Percentiles rank a stretch among this genome's conserved stretches.
These are phyloP conservation scores for Episyrphus balteatus DNA, from an alignment of 1,140 invertebrate genomes.

Conservation along the genomic window DNA sequence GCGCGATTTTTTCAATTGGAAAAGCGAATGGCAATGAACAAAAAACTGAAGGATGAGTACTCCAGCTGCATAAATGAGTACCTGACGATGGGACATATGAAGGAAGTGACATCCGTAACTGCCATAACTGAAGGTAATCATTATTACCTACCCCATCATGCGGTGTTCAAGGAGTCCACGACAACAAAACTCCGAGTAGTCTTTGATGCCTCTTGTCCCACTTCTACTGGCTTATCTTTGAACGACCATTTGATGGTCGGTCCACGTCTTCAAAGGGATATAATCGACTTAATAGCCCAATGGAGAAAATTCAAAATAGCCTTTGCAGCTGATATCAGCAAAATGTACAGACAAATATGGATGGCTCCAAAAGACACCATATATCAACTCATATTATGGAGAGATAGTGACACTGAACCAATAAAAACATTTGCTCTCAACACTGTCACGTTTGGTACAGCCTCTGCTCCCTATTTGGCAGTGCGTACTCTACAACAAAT, in stretches of 20 bases:
- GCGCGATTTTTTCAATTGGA: not conserved
- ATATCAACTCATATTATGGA: constrained; percentile 29
- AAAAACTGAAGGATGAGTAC: not conserved
- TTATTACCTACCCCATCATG: constrained; percentile 9
- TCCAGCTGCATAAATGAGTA: not conserved
- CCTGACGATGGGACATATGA: not conserved
- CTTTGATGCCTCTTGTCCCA: constrained; percentile 21
- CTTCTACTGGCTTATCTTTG: constrained; percentile 16
- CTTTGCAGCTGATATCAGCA: constrained; percentile 19
- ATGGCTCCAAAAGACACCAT: constrained; percentile 15
- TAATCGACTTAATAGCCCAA: not conserved
- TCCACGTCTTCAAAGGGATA: constrained; percentile 10
- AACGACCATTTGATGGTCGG: constrained; percentile 27
- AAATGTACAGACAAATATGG: constrained; percentile 31
- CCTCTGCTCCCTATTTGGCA: constrained; percentile 22
- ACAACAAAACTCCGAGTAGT: constrained; percentile 16
- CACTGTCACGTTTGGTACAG: constrained; percentile 34
- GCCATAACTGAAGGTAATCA: not conserved
- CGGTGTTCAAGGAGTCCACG: constrained; percentile 12
- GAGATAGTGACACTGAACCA: constrained; percentile 17
- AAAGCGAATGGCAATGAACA: not conserved
- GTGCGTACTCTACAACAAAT: constrained; percentile 13
- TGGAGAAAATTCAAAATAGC: constrained; percentile 9
- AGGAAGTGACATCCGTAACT: not conserved
- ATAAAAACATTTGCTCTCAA: constrained; percentile 19